Conservation (phyloP, 2,797 vertebrate genomes). For the Thamnophis elegans region DNA sequence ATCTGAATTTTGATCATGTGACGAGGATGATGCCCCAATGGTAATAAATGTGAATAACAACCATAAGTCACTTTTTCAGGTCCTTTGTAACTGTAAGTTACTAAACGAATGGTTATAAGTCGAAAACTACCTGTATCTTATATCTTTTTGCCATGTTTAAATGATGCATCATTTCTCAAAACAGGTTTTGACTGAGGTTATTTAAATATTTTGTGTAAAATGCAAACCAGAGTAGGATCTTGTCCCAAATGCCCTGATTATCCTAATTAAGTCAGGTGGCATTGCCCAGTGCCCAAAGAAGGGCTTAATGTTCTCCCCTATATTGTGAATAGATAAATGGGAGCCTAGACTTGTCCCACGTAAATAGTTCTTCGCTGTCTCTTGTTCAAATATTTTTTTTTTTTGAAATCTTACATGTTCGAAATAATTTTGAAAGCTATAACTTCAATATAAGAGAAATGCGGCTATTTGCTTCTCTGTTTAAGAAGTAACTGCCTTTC, state of each 20-base stretch:
- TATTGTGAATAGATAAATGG: neutral
- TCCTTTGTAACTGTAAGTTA: neutral
- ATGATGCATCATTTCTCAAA: neutral
- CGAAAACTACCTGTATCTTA: neutral
- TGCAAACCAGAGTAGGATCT: too few relatives aligned
- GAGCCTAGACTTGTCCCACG: neutral
- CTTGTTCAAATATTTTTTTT: neutral
- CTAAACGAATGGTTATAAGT: neutral
- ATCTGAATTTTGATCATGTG: neutral
- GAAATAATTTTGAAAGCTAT: neutral
- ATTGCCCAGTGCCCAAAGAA: neutral
- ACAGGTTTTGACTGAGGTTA: neutral
- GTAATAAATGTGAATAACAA: neutral
- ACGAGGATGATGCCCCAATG: neutral
- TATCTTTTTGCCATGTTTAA: neutral
- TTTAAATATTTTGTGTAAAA: neutral
- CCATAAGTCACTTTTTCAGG: neutral
- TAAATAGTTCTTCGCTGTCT: neutral
- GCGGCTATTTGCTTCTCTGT: neutral
- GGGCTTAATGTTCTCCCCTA: neutral
- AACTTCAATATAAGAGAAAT: neutral
- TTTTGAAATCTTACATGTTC: neutral
- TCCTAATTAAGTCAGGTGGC: neutral
- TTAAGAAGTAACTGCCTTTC: neutral
- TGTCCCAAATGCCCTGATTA: neutral